phyloP scores from a whole-genome alignment of 1,140 invertebrate species.

The Lepidurus packardi region DNA sequence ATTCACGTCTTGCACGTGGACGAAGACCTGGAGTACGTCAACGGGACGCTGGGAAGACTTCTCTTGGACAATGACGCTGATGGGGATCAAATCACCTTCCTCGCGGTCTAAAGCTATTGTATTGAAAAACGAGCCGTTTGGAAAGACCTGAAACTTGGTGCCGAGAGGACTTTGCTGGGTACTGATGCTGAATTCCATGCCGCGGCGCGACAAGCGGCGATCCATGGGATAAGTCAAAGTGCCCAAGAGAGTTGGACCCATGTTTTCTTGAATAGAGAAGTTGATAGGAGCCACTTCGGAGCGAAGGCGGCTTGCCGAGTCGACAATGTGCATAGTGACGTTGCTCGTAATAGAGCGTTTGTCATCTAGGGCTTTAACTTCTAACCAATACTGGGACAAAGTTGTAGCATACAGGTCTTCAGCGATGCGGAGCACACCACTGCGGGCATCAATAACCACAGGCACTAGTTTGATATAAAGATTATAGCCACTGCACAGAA shows the following conservation, averaged over 20 bases:
- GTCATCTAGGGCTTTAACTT: slow-evolving; percentile 67
- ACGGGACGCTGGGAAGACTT: slow-evolving; percentile 58
- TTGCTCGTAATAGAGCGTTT: slow-evolving; percentile 66
- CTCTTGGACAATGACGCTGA: slow-evolving; percentile 73
- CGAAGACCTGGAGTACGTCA: slow-evolving; percentile 46
- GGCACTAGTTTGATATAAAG: slow-evolving; percentile 55
- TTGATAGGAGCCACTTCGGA: slow-evolving; percentile 24
- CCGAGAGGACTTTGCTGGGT: slow-evolving; percentile 60
- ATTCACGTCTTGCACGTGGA: slow-evolving; percentile 45
- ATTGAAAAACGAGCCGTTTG: slow-evolving; percentile 60
- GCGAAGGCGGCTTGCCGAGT: slow-evolving; percentile 46
- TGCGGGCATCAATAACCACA: slow-evolving; percentile 79
- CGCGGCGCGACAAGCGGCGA: slow-evolving; percentile 46
- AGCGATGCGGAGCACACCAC: slow-evolving; percentile 78
- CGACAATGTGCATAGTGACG: slow-evolving; percentile 73
- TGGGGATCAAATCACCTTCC: slow-evolving; percentile 40
- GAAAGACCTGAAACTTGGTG: not conserved
- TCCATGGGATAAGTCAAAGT: slow-evolving; percentile 15
- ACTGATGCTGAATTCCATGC: slow-evolving; percentile 75
- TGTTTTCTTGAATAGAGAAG: slow-evolving; percentile 53
- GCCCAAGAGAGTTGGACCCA: slow-evolving; percentile 46
- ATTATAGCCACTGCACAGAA: too few relatives aligned
- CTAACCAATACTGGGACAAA: slow-evolving; percentile 65
- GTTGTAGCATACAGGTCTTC: slow-evolving; percentile 65
- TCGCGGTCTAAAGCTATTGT: slow-evolving; percentile 58